Evolutionary conservation across 2,113 vertebrate genomes (phyloP).

Genomic region (Mesembrinibis cayennensis): DNA sequence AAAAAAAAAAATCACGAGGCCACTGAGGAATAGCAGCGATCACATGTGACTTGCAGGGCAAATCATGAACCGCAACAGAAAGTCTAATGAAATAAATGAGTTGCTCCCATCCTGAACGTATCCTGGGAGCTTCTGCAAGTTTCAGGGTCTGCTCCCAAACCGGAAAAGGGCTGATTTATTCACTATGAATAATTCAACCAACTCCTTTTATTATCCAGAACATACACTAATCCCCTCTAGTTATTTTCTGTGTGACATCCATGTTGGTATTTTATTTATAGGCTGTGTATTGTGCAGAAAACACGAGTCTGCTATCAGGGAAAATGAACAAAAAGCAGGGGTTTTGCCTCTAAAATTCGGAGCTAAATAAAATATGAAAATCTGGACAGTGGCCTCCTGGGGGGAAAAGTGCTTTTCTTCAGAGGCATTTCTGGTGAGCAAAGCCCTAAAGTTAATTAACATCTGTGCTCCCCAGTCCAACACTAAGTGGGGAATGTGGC

Average conservation of each 20-base stretch:
- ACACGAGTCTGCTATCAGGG: slow-evolving; percentile 11
- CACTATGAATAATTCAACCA: slow-evolving; percentile 40
- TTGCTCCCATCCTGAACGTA: not conserved
- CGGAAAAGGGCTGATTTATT: not conserved
- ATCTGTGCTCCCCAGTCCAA: not conserved
- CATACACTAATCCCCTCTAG: slow-evolving; percentile 49
- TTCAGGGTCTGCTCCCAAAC: slow-evolving; percentile 17
- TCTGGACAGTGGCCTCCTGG: slow-evolving; percentile 1
- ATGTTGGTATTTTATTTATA: slow-evolving; percentile 49
- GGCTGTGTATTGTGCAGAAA: slow-evolving; percentile 16
- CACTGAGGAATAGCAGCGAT: not conserved
- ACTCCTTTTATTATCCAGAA: slow-evolving; percentile 45
- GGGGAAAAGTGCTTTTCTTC: slow-evolving; percentile 6
- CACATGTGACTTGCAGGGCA: not conserved
- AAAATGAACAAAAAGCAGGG: not conserved
- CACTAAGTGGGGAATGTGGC: not conserved
- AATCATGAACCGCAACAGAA: not conserved
- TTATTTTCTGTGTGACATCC: slow-evolving; percentile 43
- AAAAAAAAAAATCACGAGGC: not conserved
- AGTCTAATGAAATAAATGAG: not conserved
- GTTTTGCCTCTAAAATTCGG: slow-evolving; percentile 8
- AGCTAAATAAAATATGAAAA: slow-evolving; percentile 17
- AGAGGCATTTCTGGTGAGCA: slow-evolving; percentile 36
- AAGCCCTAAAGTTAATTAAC: slow-evolving; percentile 57
- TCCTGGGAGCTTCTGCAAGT: not conserved